A percentile compares a stretch with the other conserved stretches of the same genome.
Conservation (phyloP, 92 coral and sea anemone species). For the Paramuricea clavata region DNA sequence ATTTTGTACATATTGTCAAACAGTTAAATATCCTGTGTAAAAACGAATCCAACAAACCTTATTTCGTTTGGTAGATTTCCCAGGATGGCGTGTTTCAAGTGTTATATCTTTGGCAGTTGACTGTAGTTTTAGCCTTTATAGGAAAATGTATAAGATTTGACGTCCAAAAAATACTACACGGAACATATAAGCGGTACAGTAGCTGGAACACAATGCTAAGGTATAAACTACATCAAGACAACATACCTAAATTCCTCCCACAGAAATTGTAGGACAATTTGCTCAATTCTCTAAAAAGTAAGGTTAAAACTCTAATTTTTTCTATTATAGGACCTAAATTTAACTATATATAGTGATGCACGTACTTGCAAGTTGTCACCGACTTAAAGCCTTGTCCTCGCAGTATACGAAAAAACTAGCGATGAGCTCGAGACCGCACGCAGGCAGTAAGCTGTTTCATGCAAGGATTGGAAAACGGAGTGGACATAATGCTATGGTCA, state of each 20-base stretch:
- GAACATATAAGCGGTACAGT: no score
- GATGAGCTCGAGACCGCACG: no score
- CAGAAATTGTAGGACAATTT: slow-evolving; percentile 14
- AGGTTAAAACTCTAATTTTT: no score
- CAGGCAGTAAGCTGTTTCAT: no score
- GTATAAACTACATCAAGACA: neutral
- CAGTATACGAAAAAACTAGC: no score
- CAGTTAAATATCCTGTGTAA: neutral
- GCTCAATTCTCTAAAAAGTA: slow-evolving; percentile 1
- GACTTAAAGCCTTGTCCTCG: no score
- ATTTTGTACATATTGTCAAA: neutral
- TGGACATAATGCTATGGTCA: no score
- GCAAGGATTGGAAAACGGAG: no score
- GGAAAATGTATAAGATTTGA: neutral
- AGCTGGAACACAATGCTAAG: no score
- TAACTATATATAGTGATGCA: no score
- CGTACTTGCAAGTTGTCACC: no score
- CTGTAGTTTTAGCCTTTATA: slow-evolving; percentile 25
- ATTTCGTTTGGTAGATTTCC: neutral
- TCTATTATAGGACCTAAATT: no score
- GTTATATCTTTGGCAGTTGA: slow-evolving; percentile 27
- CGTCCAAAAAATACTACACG: neutral
- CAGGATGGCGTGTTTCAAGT: slow-evolving; percentile 12
- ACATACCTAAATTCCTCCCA: slow-evolving; percentile 35
- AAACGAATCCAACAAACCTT: neutral